Evolutionary conservation across 30 jellyfish, hydroid and myxozoan species (phyloP), one percentile per base, ranked within the genome.

Genomic region (Cassiopea andromeda): DNA sequence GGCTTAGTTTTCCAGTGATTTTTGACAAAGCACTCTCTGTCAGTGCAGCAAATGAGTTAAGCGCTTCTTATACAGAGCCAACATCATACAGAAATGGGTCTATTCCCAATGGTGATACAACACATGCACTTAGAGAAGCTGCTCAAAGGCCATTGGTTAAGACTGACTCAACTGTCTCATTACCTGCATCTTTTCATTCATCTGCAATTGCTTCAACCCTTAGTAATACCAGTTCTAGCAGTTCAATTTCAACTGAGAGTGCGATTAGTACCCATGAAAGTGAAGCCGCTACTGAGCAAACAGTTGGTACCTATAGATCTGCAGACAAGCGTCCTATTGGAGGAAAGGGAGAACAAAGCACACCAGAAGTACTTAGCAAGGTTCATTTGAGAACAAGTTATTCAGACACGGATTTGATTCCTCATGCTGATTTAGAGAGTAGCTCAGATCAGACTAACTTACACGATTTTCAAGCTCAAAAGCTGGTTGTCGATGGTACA

Each of bases 1-100:
- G 99, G 99, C 38, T 92, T 12, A 87, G 99, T 57, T 84, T 87
- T 48, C 93, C 94, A 7, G 87, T 89, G 16, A 49, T 87, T n/a
- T 44, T 87, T 15, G 90, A 87, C 43, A 77, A 80, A 43, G 2
- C 74, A 44, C 7, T 46, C 17, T 60, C 70, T 19, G 75, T 15
- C 2, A 58, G 38, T 45, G 49, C 50, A 49, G 75, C 2, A 38
- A 77, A 16, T 48, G 72, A 19, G n/a, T 18, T 9, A 6, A 49
- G 2, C 0, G 70, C 8, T 4, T 5, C 38, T 49, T 10, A 77
- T 13, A 16, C 50, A 13, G 12, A 48, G 18, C 0, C 68, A 44
- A 38, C 44, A 6, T 12, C 9, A 7, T 7, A 49, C 3, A 10
- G 13, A 4, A 67, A 17, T 82, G 90, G 74, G 7, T 19, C 86